A percentile compares a stretch with the other conserved stretches of the same genome.
phyloP scores from a whole-genome alignment of 2,888 invertebrate species.

The Gari tellinella region DNA sequence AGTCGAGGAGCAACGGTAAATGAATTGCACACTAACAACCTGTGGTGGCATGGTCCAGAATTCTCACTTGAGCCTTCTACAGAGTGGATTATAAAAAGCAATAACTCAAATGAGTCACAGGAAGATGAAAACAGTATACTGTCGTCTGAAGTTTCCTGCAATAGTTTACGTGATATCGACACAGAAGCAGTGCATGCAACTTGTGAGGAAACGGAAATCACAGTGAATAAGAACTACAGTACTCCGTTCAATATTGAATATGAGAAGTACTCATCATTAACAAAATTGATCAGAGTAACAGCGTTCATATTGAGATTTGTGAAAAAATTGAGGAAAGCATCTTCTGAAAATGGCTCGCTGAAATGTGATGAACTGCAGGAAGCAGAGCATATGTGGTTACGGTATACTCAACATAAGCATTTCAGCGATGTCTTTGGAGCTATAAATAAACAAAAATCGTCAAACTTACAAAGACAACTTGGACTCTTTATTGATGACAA shows the following conservation, averaged over 20 bases:
- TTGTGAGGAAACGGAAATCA: too few species aligned
- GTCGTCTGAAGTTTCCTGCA: too few species aligned
- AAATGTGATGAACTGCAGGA: conserved; percentile 11
- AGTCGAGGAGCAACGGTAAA: not conserved
- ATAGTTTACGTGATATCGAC: too few species aligned
- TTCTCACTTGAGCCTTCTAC: not conserved
- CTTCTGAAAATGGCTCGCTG: not conserved
- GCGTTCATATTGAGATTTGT: conserved; percentile 13
- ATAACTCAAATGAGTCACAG: too few species aligned
- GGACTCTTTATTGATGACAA: too few species aligned
- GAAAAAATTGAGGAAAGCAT: conserved; percentile 4
- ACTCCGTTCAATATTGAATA: conserved; percentile 22
- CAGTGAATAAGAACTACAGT: too few species aligned
- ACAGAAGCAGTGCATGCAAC: too few species aligned
- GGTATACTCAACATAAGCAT: conserved; percentile 4
- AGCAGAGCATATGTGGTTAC: conserved; percentile 20
- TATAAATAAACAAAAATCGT: not conserved
- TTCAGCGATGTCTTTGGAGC: conserved; percentile 10
- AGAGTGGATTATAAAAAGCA: too few species aligned
- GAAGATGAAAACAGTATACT: too few species aligned
- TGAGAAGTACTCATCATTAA: conserved; percentile 19
- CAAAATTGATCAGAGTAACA: conserved; percentile 26
- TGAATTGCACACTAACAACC: not conserved
- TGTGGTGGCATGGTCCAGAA: conserved; percentile 33
- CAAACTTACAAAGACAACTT: too few species aligned